Evolutionary conservation across 2,888 invertebrate species (phyloP).

Genomic region (Cenopis cana): DNA sequence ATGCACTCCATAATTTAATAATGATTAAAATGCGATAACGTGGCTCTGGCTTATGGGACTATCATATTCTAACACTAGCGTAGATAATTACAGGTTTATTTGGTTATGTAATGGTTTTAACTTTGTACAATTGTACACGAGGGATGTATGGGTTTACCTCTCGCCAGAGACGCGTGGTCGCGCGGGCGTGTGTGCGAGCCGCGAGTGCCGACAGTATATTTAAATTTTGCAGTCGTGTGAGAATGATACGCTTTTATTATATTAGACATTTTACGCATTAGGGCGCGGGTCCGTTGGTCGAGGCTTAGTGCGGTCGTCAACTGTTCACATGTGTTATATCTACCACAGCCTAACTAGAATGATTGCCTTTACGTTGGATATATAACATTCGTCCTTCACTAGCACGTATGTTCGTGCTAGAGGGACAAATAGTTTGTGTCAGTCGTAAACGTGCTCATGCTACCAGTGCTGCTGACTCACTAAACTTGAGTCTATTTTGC

Average conservation of each 20-base stretch:
- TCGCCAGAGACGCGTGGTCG: conserved; percentile 32
- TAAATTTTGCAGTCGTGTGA: conserved; percentile 67
- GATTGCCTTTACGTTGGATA: too few species aligned
- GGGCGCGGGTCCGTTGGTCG: conserved; percentile 64
- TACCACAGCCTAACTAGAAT: background rate
- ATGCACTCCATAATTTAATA: conserved; percentile 75
- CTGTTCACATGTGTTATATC: conserved; percentile 3
- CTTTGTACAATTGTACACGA: conserved; percentile 15
- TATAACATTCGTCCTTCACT: too few species aligned
- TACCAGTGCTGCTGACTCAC: background rate
- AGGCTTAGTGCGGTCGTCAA: conserved; percentile 13
- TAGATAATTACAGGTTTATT: conserved; percentile 35
- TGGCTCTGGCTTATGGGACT: conserved; percentile 31
- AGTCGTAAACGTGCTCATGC: too few species aligned
- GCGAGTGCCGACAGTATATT: conserved; percentile 64
- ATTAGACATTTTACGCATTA: conserved; percentile 66
- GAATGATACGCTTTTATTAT: conserved; percentile 77
- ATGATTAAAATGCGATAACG: conserved; percentile 48
- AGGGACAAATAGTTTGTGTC: too few species aligned
- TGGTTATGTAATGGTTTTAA: conserved; percentile 24
- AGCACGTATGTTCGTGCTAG: too few species aligned
- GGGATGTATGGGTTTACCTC: conserved; percentile 34
- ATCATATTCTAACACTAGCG: conserved; percentile 38
- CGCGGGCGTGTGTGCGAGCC: conserved; percentile 44
- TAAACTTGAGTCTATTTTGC: conserved; percentile 19